Percentiles rank a stretch among this genome's conserved stretches.
Evolutionary conservation across 2,113 vertebrate species (phyloP).

Genomic region (Neolamprologus brichardi): DNA sequence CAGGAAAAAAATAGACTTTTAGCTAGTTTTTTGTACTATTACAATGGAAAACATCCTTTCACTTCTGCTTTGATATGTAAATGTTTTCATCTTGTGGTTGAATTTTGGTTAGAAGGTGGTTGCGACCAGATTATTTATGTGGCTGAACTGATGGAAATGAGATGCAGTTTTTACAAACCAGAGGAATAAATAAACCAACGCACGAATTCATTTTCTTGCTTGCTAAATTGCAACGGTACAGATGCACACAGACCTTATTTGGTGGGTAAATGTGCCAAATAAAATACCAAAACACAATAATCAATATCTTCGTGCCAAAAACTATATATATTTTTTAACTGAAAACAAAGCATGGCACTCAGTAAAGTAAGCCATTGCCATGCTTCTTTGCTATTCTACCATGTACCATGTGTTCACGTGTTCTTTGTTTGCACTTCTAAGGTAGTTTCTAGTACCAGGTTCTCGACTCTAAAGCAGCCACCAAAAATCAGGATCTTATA

Average conservation of each 20-base stretch:
- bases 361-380: neutral
- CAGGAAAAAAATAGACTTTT: neutral
- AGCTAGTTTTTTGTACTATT: neutral
- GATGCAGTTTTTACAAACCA: neutral
- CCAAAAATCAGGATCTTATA: neutral
- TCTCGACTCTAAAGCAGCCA: neutral
- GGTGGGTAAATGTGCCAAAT: neutral
- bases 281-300: neutral
- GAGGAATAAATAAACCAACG: neutral
- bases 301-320: neutral
- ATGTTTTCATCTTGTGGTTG: neutral
- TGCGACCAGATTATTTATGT: neutral
- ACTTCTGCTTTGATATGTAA: neutral
- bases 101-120: neutral
- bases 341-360: neutral
- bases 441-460: neutral
- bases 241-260: neutral
- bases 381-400: neutral
- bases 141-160: neutral
- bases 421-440: fast-evolving
- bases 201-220: fast-evolving
- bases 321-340: fast-evolving
- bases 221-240: fast-evolving
- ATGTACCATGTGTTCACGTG: neutral
- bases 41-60: neutral